Evolutionary conservation across 2,797 vertebrate genomes (phyloP).

Genomic region (Netta rufina): DNA sequence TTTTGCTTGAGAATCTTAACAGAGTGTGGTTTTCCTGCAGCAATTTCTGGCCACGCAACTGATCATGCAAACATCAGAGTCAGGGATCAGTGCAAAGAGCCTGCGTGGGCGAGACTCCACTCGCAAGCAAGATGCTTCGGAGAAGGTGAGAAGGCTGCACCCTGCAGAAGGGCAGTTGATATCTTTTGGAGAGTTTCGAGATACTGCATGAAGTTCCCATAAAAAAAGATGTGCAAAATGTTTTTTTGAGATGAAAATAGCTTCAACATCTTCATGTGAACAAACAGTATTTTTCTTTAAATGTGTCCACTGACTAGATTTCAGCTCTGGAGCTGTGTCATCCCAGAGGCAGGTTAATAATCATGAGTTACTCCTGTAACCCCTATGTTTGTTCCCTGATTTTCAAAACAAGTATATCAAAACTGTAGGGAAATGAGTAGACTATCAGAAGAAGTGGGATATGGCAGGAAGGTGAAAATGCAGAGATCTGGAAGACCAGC

Average conservation of each 20-base stretch:
- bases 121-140: conserved; percentile 93
- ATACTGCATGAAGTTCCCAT: conserved; percentile 9
- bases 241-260: neutral
- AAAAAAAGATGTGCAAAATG: neutral
- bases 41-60: conserved; percentile 92
- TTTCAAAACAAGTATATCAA: neutral
- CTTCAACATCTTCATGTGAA: neutral
- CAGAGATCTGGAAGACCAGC: neutral
- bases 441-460: neutral
- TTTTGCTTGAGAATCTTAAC: conserved; percentile 52
- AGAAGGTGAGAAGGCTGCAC: conserved; percentile 87
- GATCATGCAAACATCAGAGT: conserved; percentile 96
- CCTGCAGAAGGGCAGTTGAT: neutral
- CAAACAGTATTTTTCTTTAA: neutral
- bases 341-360: neutral
- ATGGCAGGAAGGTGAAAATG: neutral
- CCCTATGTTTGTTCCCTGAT: neutral
- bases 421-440: conserved; percentile 4
- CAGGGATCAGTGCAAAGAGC: conserved; percentile 98
- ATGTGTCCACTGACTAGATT: neutral
- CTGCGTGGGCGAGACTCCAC: conserved; percentile 94
- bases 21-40: conserved; percentile 74
- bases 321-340: neutral
- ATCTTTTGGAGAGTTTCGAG: conserved; percentile 21
- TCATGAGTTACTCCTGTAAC: neutral